Base-by-base conservation (phyloP, 2,888 invertebrate species). In the Cinara cedri region DNA sequence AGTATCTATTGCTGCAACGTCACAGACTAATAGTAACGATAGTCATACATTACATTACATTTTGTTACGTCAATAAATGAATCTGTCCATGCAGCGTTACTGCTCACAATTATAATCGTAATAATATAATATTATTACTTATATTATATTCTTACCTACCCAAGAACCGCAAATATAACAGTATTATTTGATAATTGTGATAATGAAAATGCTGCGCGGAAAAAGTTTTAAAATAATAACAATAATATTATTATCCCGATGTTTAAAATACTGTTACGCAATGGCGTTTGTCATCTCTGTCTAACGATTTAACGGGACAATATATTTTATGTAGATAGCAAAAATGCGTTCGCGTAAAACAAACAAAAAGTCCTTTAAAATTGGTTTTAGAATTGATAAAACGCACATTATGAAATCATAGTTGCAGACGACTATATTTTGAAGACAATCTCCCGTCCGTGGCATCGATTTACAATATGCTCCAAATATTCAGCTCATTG, bases 41-140 rank as follows among this genome's bases (percentile, higher is more conserved):
- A 49, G 14, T 42, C 46, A 60, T 70, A 21, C 19, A 54, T 8
- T n/a, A 34, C 11, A 46, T 34, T 34, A 34, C 9, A 42, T 44
- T 75, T 65, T 68, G 60, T 68, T 78, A 57, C 57, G 68, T 70
- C 60, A 60, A 42, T 74, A 63, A 74, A 65, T 24, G 34, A 78
- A 49, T 68, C 19, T 0, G 60, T 68, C 34, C 6, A 34, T 34
- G 6, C n/a, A n/a, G n/a, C 34, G 34, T 70, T 51, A 60, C 21
- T 6, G 26, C 46, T 21, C n/a, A n/a, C 19, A 55, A 24, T n/a
- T 49, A 44, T 62, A 60, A 66, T 13, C 10, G 19, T 66, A 24
- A 63, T 66, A 24, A 63, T 44, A 63, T 10, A n/a, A 63, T n/a
- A n/a, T 34, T 51, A 54, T 74, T n/a, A 63, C 63, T 63, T 63